Conservation (phyloP, 2,113 vertebrate species). For the Cryptotis parvus region DNA sequence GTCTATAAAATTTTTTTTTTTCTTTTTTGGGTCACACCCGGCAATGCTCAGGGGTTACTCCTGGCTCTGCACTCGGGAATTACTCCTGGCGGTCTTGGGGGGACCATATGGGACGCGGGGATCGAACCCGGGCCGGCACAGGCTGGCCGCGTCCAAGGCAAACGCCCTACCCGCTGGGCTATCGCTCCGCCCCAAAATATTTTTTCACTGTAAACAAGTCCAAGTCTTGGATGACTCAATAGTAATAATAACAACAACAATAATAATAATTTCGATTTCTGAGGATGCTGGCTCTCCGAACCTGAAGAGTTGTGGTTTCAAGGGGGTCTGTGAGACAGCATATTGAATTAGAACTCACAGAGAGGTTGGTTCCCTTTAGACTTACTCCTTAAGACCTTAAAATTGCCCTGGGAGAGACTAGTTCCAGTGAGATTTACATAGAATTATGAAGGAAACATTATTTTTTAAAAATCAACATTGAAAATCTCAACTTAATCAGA, state of each 20-base stretch:
- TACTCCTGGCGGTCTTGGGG: no score
- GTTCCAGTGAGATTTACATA: not conserved
- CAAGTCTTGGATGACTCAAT: not conserved
- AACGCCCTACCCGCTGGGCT: no score
- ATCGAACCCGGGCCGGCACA: no score
- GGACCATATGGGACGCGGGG: no score
- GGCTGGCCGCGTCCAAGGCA: no score
- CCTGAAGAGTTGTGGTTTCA: not conserved
- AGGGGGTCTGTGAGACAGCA: not conserved
- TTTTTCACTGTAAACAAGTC: constrained; percentile 26
- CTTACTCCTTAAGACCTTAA: not conserved
- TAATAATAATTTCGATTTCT: no score
- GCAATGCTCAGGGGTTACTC: no score
- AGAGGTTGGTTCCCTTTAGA: not conserved
- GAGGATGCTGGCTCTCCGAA: not conserved
- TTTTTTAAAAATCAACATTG: not conserved
- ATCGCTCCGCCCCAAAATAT: no score
- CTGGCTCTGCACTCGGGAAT: no score
- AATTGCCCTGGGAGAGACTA: not conserved
- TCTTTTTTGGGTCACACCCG: no score
- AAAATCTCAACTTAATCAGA: constrained; percentile 34
- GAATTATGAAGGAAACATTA: not conserved
- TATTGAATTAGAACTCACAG: not conserved
- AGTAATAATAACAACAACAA: not conserved
- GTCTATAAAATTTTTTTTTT: no score